Evolutionary conservation across 1,140 invertebrate genomes (phyloP), one percentile per base, ranked within the genome.

Genomic region (Solen grandis): DNA sequence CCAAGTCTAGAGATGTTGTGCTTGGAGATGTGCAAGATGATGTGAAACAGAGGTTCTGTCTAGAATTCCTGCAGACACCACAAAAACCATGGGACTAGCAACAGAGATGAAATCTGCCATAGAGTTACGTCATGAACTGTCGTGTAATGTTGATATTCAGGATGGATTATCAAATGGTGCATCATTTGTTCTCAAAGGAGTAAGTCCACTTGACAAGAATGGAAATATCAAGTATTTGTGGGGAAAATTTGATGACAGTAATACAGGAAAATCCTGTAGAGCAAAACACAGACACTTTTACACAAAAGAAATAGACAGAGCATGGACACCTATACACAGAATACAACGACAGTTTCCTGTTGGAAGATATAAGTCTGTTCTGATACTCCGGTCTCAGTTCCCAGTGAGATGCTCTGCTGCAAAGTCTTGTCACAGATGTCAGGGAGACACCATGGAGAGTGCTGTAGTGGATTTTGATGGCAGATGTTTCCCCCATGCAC

Each of bases 151-250:
- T 22, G 57, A 59, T 25, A 59, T 70, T 46, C 25, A 78, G 1
- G 65, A 68, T 55, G 62, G 75, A 14, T 31, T 78, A 36, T 33
- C 75, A 1, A 78, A 78, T 78, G 75, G 75, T 19, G 27, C 75
- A 22, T 5, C 25, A 1, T 10, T 38, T 69, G 22, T 52, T 29
- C 10, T 69, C 2, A 68, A 35, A 33, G n/a, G 52, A 25, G n/a
- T 59, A 22, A 27, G 29, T 25, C 29, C 29, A 19, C n/a, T n/a
- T 69, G 2, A 29, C 10, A 55, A 22, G 13, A 4, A 5, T 5
- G 2, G 50, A 36, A 38, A 29, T 5, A 36, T 52, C 5, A n/a
- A 41, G 35, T 5, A 36, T 59, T 10, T 79, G 4, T 79, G 76
- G 76, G 66, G 57, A 3, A 2, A 52, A 59, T 79, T 79, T 52